Evolutionary conservation across 2,797 vertebrate genomes (phyloP).

Genomic region (Adrianichthys oophorus): DNA sequence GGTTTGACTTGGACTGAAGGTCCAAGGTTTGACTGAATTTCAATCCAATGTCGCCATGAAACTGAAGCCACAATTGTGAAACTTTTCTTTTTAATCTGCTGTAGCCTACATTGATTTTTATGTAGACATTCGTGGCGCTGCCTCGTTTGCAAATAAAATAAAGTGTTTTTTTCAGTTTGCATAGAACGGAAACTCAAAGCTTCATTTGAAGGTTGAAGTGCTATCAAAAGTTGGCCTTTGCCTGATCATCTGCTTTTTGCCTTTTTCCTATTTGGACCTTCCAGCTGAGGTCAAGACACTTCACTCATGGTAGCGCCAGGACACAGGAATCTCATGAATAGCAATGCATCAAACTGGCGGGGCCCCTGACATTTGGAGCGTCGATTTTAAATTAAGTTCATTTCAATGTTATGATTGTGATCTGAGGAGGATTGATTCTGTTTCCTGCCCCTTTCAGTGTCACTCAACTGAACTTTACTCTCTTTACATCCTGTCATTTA

Average conservation of each 20-base stretch:
- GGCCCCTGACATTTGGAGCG: slow-evolving; percentile 51
- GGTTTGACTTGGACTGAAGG: too few species aligned
- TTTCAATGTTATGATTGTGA: slow-evolving; percentile 46
- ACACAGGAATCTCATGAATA: slow-evolving; percentile 79
- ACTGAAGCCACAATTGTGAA: too few species aligned
- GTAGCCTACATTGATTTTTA: too few species aligned
- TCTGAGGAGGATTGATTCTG: slow-evolving; percentile 1
- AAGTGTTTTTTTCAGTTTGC: slow-evolving; percentile 1
- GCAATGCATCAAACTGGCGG: slow-evolving; percentile 54
- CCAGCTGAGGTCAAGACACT: slow-evolving; percentile 55
- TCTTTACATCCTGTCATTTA: not conserved
- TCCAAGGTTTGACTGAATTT: too few species aligned
- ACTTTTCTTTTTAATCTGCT: too few species aligned
- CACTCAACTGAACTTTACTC: not conserved
- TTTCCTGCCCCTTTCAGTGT: slow-evolving; percentile 11
- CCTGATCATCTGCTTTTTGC: not conserved
- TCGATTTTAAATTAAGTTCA: slow-evolving; percentile 36
- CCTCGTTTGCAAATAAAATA: not conserved
- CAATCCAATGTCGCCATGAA: too few species aligned
- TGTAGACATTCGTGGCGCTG: too few species aligned
- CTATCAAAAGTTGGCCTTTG: too few species aligned
- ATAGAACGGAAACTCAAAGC: slow-evolving; percentile 15
- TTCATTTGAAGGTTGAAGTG: slow-evolving; percentile 20
- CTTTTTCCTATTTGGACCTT: slow-evolving; percentile 39
- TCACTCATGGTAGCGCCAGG: slow-evolving; percentile 28